Evolutionary conservation across 2,797 vertebrate species (phyloP).

Genomic region (Rhabdophis nuchalis): DNA sequence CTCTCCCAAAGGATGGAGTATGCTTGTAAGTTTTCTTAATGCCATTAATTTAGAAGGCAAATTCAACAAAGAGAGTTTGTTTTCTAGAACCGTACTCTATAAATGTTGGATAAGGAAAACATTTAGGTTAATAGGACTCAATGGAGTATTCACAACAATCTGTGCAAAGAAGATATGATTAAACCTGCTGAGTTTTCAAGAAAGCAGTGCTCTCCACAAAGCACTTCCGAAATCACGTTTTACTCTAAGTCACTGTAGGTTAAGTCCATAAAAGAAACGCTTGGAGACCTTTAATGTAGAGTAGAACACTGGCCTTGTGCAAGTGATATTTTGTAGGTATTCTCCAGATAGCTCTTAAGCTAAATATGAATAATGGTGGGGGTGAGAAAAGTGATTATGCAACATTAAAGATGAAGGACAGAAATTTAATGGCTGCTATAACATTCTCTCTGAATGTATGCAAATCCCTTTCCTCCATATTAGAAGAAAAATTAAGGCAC

Average conservation of each 20-base stretch:
- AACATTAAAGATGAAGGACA: constrained; percentile 12
- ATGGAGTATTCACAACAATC: constrained; percentile 11
- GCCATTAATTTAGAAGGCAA: constrained; percentile 25
- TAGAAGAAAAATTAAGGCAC: background rate
- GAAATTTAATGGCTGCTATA: constrained; percentile 1
- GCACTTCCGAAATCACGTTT: constrained; percentile 11
- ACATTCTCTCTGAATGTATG: background rate
- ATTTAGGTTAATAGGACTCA: constrained; percentile 40
- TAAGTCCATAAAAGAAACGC: constrained; percentile 35
- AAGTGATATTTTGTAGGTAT: constrained; percentile 1
- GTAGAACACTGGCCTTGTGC: background rate
- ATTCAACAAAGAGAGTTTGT: constrained; percentile 21
- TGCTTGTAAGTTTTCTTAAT: background rate
- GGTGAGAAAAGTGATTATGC: background rate
- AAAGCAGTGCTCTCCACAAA: background rate
- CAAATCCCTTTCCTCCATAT: background rate
- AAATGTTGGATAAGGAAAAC: constrained; percentile 37
- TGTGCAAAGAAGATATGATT: constrained; percentile 16
- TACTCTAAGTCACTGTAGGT: constrained; percentile 21
- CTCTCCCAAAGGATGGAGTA: constrained; percentile 6
- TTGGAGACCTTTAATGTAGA: constrained; percentile 16
- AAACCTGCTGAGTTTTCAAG: constrained; percentile 33
- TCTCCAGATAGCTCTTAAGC: background rate
- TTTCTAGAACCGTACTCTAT: constrained; percentile 9
- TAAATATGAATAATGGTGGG: constrained; percentile 28